Evolutionary conservation across 2,888 invertebrate species (phyloP).

Genomic region (Drosophila anceps): DNA sequence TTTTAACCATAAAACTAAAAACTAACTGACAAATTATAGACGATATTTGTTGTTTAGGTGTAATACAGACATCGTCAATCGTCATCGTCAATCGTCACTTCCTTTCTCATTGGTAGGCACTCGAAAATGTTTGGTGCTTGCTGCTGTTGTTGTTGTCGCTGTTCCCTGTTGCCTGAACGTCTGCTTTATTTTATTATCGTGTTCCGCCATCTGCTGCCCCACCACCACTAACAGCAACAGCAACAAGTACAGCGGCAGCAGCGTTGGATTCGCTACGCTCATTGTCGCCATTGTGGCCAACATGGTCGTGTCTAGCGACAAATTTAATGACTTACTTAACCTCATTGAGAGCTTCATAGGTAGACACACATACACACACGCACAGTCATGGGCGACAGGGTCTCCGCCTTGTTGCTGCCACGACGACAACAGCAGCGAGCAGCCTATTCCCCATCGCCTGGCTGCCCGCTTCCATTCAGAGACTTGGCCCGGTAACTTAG

Average conservation of each 20-base stretch:
- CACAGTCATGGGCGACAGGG: conserved; percentile 51
- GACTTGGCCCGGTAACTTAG: conserved; percentile 67
- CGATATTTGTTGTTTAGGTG: conserved; percentile 38
- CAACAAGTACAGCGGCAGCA: conserved; percentile 24
- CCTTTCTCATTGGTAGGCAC: conserved; percentile 56
- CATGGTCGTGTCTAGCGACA: conserved; percentile 83
- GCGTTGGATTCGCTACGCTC: conserved; percentile 45
- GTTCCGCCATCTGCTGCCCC: conserved; percentile 68
- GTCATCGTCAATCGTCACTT: conserved; percentile 60
- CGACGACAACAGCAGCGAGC: conserved; percentile 38
- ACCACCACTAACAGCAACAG: conserved; percentile 18
- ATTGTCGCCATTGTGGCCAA: conserved; percentile 74
- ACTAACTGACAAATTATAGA: conserved; percentile 45
- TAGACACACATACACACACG: conserved; percentile 19
- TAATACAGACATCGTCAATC: conserved; percentile 34
- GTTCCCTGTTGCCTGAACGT: conserved; percentile 48
- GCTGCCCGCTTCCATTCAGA: conserved; percentile 18
- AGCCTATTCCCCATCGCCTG: conserved; percentile 11
- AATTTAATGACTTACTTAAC: conserved; percentile 84
- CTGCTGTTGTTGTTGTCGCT: conserved; percentile 12
- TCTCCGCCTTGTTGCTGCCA: conserved; percentile 54
- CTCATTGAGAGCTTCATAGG: conserved; percentile 61
- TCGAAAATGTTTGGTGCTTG: conserved; percentile 25
- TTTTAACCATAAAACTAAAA: conserved; percentile 64
- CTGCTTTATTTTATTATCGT: conserved; percentile 75